Percentiles rank a stretch among this genome's conserved stretches.
Conservation (phyloP, 2,113 vertebrate species). For the Petaurus breviceps region DNA sequence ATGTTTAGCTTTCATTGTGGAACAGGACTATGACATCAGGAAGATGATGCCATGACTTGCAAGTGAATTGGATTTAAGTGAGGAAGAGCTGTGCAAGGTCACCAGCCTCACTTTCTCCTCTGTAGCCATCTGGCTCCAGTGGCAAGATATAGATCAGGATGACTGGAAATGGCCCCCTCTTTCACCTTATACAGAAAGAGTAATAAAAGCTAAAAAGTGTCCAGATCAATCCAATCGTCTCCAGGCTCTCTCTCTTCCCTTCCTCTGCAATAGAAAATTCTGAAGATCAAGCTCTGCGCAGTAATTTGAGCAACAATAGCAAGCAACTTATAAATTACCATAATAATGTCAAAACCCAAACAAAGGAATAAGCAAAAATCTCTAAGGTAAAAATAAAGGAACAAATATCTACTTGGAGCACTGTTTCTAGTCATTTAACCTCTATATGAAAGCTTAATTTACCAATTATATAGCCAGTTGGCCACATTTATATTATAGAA, state of each 20-base stretch:
- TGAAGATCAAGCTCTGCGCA: conserved; percentile 12
- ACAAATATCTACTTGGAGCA: not conserved
- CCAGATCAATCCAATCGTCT: not conserved
- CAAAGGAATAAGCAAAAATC: conserved; percentile 30
- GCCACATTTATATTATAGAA: conserved; percentile 24
- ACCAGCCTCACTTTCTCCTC: too few species aligned
- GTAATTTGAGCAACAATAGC: not conserved
- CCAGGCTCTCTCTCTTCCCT: not conserved
- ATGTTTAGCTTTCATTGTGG: not conserved
- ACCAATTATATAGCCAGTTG: not conserved
- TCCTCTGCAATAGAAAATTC: not conserved
- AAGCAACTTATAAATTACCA: conserved; percentile 33
- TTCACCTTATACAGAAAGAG: not conserved
- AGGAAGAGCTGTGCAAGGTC: too few species aligned
- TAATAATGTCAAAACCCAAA: conserved; percentile 14
- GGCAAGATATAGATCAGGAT: too few species aligned
- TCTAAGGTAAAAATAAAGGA: not conserved
- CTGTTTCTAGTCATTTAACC: conserved; percentile 56
- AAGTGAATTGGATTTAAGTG: too few species aligned
- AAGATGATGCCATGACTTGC: too few species aligned
- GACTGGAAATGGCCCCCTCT: not conserved
- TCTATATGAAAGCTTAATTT: conserved; percentile 21
- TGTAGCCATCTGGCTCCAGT: too few species aligned
- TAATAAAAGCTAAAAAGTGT: not conserved
- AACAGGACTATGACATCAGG: too few species aligned